phyloP scores from a whole-genome alignment of 35 echinoderm and acorn worm species.

The Acanthaster planci region DNA sequence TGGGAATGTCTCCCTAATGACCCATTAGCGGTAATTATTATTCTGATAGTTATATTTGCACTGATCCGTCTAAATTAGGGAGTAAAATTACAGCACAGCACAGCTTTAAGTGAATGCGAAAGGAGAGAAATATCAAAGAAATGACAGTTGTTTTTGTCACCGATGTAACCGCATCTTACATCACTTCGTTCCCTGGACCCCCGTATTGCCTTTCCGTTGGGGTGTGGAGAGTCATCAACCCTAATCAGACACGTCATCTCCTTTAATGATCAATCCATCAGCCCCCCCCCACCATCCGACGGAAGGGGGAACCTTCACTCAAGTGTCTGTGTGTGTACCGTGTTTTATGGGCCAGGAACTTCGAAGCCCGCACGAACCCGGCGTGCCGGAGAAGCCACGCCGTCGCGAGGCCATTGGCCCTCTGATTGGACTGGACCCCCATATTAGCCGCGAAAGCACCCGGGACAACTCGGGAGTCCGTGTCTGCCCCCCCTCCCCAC shows the following conservation, averaged over 20 bases:
- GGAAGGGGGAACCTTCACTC: slow-evolving; percentile 1
- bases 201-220: background rate
- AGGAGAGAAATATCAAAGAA: background rate
- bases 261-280: background rate
- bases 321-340: background rate
- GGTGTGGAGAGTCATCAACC: slow-evolving; percentile 21
- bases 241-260: slow-evolving; percentile 6
- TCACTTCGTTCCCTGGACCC: background rate
- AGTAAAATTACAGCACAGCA: no score
- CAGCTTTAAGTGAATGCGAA: background rate
- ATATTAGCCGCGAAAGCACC: no score
- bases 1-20: no score
- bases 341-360: background rate
- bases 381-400: background rate
- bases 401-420: background rate
- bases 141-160: background rate
- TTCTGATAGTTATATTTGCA: no score
- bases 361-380: no score
- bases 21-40: no score
- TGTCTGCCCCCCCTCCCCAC: no score
- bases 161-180: slow-evolving; percentile 8
- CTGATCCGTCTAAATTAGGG: no score
- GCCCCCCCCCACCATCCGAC: background rate
- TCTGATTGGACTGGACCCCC: background rate
- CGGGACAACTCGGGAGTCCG: no score